Base-by-base conservation (phyloP, 2,888 invertebrate species). In the Tenthredo amoena region DNA sequence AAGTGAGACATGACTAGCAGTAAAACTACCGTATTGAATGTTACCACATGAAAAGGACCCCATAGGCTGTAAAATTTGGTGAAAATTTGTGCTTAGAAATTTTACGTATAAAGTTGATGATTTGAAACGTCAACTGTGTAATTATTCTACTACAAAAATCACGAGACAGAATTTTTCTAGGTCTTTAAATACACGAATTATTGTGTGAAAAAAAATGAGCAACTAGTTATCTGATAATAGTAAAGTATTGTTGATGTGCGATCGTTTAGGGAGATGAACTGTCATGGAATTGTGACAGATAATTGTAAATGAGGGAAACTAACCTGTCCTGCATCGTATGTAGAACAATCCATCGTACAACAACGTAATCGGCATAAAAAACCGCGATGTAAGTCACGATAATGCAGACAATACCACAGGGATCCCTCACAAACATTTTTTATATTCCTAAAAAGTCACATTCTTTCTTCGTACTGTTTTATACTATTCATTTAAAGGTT, bases 291-390 rank as follows among this genome's bases (percentile, higher is more conserved):
- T 68, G 10, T 37, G 40, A 85, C 31, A 43, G 74, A 83, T 86
- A 31, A 79, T 55, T 21, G 10, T 68, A 58, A 43, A 21, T 43
- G 5, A 3, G 40, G 5, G n/a, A 71, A 86, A 90, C 91, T 88
- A 94, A 97, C 98, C 97, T 97, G 90, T 96, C 95, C 89, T 96
- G 95, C 96, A 98, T 97, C 31, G 97, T 96, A 88, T 97, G 96
- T 87, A 97, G 93, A 87, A 98, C 95, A 88, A 98, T 96, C 97
- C 98, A 98, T 93, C 96, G 94, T 89, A 97, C 95, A 83, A 98
- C 96, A 86, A 97, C 98, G 94, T 98, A 98, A 94, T 98, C 98
- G 43, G 98, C 97, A 92, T 98, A 98, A 90, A 97, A 95, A 68
- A 98, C 95, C 81, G 97, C 97, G 79, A 95, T 93, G 92, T 98